Conservation (phyloP, 1,140 invertebrate species). For the Sipha flava region DNA sequence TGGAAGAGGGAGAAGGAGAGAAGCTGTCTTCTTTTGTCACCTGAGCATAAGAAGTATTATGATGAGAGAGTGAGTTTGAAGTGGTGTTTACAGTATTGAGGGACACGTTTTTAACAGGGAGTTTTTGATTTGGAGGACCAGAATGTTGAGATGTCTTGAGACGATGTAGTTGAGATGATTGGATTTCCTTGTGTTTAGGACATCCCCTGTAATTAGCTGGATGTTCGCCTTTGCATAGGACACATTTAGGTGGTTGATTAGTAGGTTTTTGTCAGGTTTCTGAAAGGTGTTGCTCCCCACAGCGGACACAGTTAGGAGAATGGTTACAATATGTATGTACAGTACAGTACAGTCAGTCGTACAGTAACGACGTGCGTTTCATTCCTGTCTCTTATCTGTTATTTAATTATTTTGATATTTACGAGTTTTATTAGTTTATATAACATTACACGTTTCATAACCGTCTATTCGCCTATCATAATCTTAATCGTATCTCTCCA, state of each 20-base stretch:
- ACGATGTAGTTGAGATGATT: background rate
- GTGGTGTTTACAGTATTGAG: too few species aligned
- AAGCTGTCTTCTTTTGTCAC: background rate
- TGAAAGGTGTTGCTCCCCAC: slow-evolving; percentile 35
- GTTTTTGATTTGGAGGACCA: background rate
- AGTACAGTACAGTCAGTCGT: too few species aligned
- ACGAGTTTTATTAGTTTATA: too few species aligned
- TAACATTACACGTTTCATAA: too few species aligned
- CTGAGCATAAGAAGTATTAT: too few species aligned
- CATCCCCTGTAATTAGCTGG: slow-evolving; percentile 44
- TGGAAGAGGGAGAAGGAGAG: background rate
- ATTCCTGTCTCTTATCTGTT: too few species aligned
- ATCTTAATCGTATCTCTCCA: too few species aligned
- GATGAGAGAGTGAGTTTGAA: too few species aligned
- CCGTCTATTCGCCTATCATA: too few species aligned
- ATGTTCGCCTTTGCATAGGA: slow-evolving; percentile 41
- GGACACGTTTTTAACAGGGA: background rate
- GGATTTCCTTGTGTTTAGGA: background rate
- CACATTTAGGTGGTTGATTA: slow-evolving; percentile 40
- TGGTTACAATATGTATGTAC: slow-evolving; percentile 41
- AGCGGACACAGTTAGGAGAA: slow-evolving; percentile 42
- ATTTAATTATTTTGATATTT: too few species aligned
- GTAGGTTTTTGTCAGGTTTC: slow-evolving; percentile 41
- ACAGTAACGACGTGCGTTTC: too few species aligned
- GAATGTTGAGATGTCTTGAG: background rate